Evolutionary conservation across 2,113 vertebrate genomes (phyloP).

Genomic region (Scomber scombrus): DNA sequence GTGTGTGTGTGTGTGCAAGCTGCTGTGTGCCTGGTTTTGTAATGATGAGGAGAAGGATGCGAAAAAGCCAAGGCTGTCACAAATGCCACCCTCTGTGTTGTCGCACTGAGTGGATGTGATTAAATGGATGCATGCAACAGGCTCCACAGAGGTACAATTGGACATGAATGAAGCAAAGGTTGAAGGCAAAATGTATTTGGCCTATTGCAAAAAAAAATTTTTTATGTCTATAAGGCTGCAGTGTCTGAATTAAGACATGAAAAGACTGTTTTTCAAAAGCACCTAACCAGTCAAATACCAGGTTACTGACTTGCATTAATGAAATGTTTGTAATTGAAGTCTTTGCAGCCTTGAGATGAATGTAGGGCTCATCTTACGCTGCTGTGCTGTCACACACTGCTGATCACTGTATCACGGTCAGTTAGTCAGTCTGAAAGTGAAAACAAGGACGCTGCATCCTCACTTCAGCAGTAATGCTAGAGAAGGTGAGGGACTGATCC

Average conservation of each 20-base stretch:
- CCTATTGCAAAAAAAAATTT: background rate
- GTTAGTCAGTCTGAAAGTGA: conserved; percentile 58
- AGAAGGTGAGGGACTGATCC: conserved; percentile 10
- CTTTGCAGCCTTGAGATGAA: conserved; percentile 31
- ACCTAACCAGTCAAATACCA: background rate
- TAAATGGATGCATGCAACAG: conserved; percentile 55
- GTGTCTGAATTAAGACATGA: background rate
- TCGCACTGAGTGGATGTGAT: conserved; percentile 57
- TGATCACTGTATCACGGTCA: conserved; percentile 62
- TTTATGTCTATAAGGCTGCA: background rate
- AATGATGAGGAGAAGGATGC: conserved; percentile 44
- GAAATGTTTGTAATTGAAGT: conserved; percentile 10
- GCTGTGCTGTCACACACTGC: conserved; percentile 38
- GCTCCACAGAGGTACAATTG: conserved; percentile 43
- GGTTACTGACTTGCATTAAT: conserved; percentile 10
- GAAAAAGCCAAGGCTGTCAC: conserved; percentile 47
- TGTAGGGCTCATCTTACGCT: conserved; percentile 37
- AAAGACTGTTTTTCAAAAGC: background rate
- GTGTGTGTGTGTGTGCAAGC: background rate
- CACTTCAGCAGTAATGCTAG: conserved; percentile 22
- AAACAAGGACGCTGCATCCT: conserved; percentile 52
- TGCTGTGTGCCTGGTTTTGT: conserved; percentile 45
- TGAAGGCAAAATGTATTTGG: conserved; percentile 7
- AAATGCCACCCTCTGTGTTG: conserved; percentile 55
- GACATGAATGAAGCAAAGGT: conserved; percentile 17